Evolutionary conservation across 2,888 invertebrate species (phyloP), one percentile per base, ranked within the genome.

Genomic region (Tiphia femorata): DNA sequence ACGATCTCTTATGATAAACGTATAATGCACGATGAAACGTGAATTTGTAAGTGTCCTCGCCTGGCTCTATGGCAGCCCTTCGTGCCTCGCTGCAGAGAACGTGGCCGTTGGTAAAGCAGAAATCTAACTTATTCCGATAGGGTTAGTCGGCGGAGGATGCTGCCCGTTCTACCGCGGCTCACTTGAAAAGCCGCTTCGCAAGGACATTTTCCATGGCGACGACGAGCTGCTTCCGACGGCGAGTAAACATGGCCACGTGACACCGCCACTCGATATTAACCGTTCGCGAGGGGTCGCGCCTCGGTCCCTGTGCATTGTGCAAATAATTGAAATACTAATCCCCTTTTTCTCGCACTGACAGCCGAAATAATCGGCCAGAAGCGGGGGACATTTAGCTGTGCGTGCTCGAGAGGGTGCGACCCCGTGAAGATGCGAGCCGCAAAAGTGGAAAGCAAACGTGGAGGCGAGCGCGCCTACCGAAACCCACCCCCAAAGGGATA

Each of bases 261-360:
- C 78, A 5, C 10, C 7, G 66, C 61, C 75, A 80, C 78, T 79
- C 78, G 77, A 78, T 77, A 75, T 76, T 72, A 67, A 64, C 69
- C 17, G 23, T 6, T 41, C 8, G 17, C 17, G 8, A 6, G 49
- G n/a, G 29, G n/a, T n/a, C 19, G 19, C 21, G 17, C 21, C 10
- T 52, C 46, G 49, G 52, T 44, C 57, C 40, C 46, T 56, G 69
- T 72, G n/a, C 67, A 76, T 79, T 78, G 79, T 77, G 70, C 75
- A 82, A 83, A 83, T 82, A 82, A 82, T 81, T 81, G 82, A 81
- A 82, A 83, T 74, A 75, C 76, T 82, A 83, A 83, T 83, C 83
- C 77, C 63, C 59, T 64, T 67, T 67, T 42, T 52, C 56, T 43
- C 49, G 52, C 42, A 54, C 42, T 56, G 63, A 55, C 63, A 57